Conservation (phyloP, 2,113 vertebrate species). For the Azemiops feae region DNA sequence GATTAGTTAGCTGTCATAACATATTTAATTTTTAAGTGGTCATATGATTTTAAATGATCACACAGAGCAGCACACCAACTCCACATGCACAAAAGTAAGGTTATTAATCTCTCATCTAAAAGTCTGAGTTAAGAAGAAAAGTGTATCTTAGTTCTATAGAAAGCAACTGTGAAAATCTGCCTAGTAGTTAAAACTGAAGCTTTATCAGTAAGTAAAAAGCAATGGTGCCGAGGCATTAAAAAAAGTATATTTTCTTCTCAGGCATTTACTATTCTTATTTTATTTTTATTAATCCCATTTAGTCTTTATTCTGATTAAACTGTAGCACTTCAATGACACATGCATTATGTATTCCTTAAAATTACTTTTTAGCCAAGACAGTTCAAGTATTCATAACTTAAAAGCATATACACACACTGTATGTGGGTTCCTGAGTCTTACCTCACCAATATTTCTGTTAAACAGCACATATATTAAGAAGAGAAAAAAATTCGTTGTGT, state of each 20-base stretch:
- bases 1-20: conserved; percentile 1
- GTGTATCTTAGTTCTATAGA: conserved; percentile 56
- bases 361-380: conserved; percentile 25
- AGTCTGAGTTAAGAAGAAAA: conserved; percentile 51
- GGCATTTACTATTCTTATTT: conserved; percentile 47
- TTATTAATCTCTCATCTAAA: conserved; percentile 63
- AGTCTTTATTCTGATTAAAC: conserved; percentile 51
- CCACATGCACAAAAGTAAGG: conserved; percentile 70
- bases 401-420: conserved; percentile 71
- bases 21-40: background rate
- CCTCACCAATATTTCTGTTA: conserved; percentile 80
- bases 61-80: conserved; percentile 48
- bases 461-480: conserved; percentile 78
- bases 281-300: conserved; percentile 25
- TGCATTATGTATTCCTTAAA: conserved; percentile 63
- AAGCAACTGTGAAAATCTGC: conserved; percentile 53
- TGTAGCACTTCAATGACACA: conserved; percentile 71
- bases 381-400: conserved; percentile 56
- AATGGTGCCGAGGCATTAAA: conserved; percentile 32
- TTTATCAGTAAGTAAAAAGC: conserved; percentile 55
- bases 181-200: conserved; percentile 29
- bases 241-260: conserved; percentile 48
- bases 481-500: conserved; percentile 72
- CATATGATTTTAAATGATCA: background rate
- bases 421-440: conserved; percentile 69